These are phyloP conservation scores for Matsumurasca onukii DNA, from an alignment of 1,140 invertebrate genomes.

Conservation along the genomic window DNA sequence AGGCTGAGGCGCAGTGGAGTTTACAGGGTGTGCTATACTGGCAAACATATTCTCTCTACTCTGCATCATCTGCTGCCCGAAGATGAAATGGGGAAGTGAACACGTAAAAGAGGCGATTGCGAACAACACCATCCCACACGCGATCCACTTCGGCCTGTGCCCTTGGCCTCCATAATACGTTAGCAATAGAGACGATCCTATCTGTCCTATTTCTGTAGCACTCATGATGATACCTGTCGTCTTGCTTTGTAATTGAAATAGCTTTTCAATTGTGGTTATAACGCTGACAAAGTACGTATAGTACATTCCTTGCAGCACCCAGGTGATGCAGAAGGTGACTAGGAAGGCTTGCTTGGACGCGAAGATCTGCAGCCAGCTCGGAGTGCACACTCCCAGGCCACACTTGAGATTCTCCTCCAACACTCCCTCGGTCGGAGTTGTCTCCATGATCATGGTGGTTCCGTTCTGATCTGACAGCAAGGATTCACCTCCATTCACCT, in stretches of 20 bases:
- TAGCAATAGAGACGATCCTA: conserved; percentile 81
- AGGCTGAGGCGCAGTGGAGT: conserved; percentile 11
- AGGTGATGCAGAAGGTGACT: conserved; percentile 82
- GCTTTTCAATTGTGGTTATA: conserved; percentile 95
- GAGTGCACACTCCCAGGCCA: conserved; percentile 67
- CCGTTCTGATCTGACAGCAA: conserved; percentile 23
- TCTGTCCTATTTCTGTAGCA: conserved; percentile 94
- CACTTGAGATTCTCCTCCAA: conserved; percentile 55
- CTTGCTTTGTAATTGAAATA: conserved; percentile 93
- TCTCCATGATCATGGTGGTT: neutral
- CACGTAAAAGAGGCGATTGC: conserved; percentile 85
- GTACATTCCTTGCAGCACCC: conserved; percentile 92
- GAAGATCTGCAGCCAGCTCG: conserved; percentile 70
- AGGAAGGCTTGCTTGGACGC: conserved; percentile 89
- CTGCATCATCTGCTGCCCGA: conserved; percentile 68
- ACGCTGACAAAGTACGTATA: conserved; percentile 95
- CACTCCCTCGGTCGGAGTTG: neutral
- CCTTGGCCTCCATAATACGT: conserved; percentile 93
- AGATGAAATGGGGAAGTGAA: conserved; percentile 79
- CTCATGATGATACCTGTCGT: conserved; percentile 92
- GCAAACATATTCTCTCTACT: conserved; percentile 60
- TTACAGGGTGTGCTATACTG: conserved; percentile 42
- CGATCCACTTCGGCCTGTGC: conserved; percentile 95
- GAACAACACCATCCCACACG: conserved; percentile 89
- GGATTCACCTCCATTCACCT: conserved; percentile 6